Base-by-base conservation (phyloP, 2,797 vertebrate species). In the Hydrophis major region DNA sequence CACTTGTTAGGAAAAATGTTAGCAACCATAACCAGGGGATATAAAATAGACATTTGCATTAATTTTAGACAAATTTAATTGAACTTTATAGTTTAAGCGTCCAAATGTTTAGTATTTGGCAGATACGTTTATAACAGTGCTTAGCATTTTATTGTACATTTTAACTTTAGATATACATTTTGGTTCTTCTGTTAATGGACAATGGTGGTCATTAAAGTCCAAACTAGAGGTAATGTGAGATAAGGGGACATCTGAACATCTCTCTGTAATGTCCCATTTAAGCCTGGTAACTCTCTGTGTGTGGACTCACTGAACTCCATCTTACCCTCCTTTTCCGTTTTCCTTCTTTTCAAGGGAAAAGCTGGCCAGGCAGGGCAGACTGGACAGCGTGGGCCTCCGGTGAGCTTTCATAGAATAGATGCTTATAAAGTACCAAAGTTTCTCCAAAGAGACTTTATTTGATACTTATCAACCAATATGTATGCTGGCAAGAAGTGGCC, bases 361-460 rank as follows among this genome's bases (percentile, higher is more conserved):
- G 98, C 98, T 0, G 99, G 99, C 86, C 98, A 98, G 94, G 87
- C 97, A 0, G 99, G 99, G 66, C 11, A 96, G 66, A 98, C 97
- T 2, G 99, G 99, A 78, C 98, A 98, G 94, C 97, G 99, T 88
- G 99, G 99, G 90, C 95, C 98, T 22, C 98, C 98, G 89, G 99
- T 99, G 97, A 99, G 99, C 96, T 22, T 91, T 63, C 57, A 89
- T n/a, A 28, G 50, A 25, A 20, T n/a, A 42, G 2, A 4, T 61
- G n/a, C 10, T 55, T 53, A 16, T 10, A 27, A 20, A 50, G 4
- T 60, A 13, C 18, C 57, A n/a, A 57, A 2, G 2, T 14, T 2
- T 4, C n/a, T 87, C 32, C 13, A 59, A 8, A 47, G 1, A 14
- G 18, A 53, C 47, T 22, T 47, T 60, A 18, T 78, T 13, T 12